phyloP scores from a whole-genome alignment of 2,888 invertebrate species.

The Octonoba sinensis region DNA sequence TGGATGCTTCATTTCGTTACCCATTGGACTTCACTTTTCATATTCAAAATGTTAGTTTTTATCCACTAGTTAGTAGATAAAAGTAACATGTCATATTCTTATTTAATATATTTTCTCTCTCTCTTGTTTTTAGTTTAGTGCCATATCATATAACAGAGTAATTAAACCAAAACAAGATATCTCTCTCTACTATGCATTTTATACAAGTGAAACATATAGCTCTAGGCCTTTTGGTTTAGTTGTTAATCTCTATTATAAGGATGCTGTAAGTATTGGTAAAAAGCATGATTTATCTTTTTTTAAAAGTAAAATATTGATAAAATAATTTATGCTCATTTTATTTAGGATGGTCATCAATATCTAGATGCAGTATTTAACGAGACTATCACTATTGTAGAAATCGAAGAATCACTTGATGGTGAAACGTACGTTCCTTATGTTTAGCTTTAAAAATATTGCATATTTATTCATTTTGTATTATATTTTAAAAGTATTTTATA shows the following conservation, averaged over 20 bases:
- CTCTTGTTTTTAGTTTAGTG: constrained; percentile 79
- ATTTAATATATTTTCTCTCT: background rate
- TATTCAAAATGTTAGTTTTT: constrained; percentile 84
- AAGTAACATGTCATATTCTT: background rate
- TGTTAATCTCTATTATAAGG: constrained; percentile 91
- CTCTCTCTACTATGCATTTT: constrained; percentile 93
- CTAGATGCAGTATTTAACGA: constrained; percentile 97
- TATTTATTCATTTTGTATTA: background rate
- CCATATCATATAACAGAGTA: constrained; percentile 85
- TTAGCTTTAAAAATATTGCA: background rate
- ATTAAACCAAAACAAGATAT: constrained; percentile 94
- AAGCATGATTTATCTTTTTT: background rate
- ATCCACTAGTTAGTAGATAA: background rate
- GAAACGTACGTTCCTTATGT: constrained; percentile 79
- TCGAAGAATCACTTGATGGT: constrained; percentile 96
- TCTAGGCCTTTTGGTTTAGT: constrained; percentile 96
- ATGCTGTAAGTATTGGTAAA: constrained; percentile 76
- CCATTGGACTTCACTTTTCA: constrained; percentile 98
- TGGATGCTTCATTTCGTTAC: constrained; percentile 98
- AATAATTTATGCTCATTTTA: constrained; percentile 1
- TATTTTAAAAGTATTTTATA: background rate
- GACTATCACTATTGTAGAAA: constrained; percentile 94
- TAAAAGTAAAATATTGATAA: background rate
- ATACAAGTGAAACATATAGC: constrained; percentile 95
- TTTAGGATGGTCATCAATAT: constrained; percentile 77